A percentile compares a stretch with the other conserved stretches of the same genome.
Conservation (phyloP, 37 sponge, comb jelly and placozoan genomes). For the Cladorhizidae sp. region DNA sequence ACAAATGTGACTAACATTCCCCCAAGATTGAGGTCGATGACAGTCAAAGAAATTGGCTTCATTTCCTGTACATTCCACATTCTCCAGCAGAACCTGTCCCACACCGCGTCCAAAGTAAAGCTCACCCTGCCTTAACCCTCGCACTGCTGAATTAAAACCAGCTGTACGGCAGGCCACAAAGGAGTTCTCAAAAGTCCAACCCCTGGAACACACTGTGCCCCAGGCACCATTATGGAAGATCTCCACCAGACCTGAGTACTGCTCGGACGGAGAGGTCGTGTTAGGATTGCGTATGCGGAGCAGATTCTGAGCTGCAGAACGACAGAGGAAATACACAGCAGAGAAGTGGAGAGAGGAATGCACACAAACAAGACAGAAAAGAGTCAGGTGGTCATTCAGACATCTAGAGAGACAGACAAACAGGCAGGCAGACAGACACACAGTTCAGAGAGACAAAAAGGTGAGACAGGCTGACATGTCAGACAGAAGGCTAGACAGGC, state of each 20-base stretch:
- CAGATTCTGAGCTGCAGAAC: conserved; percentile 5
- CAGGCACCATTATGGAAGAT: conserved; percentile 33
- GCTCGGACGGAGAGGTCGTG: conserved; percentile 2
- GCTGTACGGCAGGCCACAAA: conserved; percentile 41
- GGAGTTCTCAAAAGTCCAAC: conserved; percentile 41
- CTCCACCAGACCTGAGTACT: conserved; percentile 64
- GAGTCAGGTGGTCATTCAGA: not conserved
- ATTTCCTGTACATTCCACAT: conserved; percentile 30
- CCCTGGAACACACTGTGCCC: conserved; percentile 52
- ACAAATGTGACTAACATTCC: not conserved
- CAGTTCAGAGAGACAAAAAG: too few species aligned
- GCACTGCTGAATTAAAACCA: conserved; percentile 41
- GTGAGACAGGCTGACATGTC: too few species aligned
- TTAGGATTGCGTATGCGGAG: conserved; percentile 31
- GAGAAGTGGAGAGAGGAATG: not conserved
- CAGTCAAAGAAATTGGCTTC: conserved; percentile 22
- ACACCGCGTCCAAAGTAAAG: conserved; percentile 12
- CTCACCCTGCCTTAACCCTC: conserved; percentile 12
- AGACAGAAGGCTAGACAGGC: too few species aligned
- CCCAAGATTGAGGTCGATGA: not conserved
- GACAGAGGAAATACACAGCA: too few species aligned
- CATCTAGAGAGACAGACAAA: not conserved
- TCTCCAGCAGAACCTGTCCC: conserved; percentile 15
- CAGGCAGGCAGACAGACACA: too few species aligned
- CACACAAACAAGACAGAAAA: not conserved